Evolutionary conservation across 2,888 invertebrate genomes (phyloP), one percentile per base, ranked within the genome.

Genomic region (Oligia fasciuncula): DNA sequence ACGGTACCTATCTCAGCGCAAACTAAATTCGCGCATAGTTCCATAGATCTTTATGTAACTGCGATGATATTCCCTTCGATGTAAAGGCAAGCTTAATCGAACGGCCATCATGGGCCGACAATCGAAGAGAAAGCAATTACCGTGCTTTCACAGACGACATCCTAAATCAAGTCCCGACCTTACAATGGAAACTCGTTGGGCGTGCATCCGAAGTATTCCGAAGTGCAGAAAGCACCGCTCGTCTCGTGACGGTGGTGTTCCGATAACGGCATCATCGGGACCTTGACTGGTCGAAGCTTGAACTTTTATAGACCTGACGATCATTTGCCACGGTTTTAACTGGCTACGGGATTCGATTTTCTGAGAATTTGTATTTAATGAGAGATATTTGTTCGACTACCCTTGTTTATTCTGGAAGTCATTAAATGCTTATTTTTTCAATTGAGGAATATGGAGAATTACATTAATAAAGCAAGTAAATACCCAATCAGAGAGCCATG

Each of bases 181-280:
- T 88, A 91, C 92, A 92, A 92, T 91, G 90, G 89, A 91, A 90
- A 92, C 91, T 84, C 83, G 86, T 90, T 79, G 86, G 76, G 84
- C 89, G 83, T 87, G 85, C 87, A 88, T 88, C 81, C 77, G 66
- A 81, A 76, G 88, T 87, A 86, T 77, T 88, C 80, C 80, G 67
- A 79, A 79, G 88, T 87, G 88, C 91, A 90, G 91, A 89, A 89
- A 90, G 89, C 88, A 90, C 89, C 91, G 91, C 91, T 92, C 90
- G 73, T 84, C 91, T 95, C 96, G 96, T 96, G 96, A 95, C 94
- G 94, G 92, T 90, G 91, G 88, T 95, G 96, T 93, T 92, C 96
- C 93, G 95, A 95, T 96, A 96, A 95, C 96, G 96, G 96, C 91
- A 91, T 94, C 93, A 89, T 91, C 90, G 91, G 90, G 95, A 95